phyloP scores from a whole-genome alignment of 2,797 vertebrate genomes.

The Vespertilio murinus region DNA sequence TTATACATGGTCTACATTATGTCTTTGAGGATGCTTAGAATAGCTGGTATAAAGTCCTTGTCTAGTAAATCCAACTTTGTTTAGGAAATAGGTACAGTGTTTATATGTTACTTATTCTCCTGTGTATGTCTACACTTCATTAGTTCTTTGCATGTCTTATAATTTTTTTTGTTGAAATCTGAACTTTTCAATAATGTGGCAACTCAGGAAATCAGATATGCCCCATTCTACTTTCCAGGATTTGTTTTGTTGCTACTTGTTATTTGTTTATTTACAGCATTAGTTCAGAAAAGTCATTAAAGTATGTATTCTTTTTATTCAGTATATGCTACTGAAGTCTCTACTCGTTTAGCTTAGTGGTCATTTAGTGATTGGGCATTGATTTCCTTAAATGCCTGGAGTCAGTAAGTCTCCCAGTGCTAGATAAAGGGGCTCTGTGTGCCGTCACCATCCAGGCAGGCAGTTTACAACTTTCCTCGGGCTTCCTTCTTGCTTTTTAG shows the following conservation, averaged over 20 bases:
- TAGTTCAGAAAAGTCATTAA: not conserved
- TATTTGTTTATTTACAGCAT: not conserved
- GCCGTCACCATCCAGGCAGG: not conserved
- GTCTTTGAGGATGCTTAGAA: slow-evolving; percentile 4
- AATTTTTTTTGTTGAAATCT: not conserved
- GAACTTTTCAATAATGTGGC: not conserved
- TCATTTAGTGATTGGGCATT: not conserved
- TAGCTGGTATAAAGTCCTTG: slow-evolving; percentile 6
- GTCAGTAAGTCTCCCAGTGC: not conserved
- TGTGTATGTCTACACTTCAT: not conserved
- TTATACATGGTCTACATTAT: not conserved
- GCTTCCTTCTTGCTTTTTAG: slow-evolving; percentile 3
- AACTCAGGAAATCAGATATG: not conserved
- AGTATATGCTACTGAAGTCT: not conserved
- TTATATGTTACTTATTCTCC: not conserved
- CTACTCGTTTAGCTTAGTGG: not conserved
- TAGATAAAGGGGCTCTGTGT: not conserved
- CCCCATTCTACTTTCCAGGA: not conserved
- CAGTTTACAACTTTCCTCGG: slow-evolving; percentile 20
- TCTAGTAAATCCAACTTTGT: not conserved
- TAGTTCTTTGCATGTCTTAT: not conserved
- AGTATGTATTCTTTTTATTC: not conserved
- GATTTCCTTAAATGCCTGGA: slow-evolving; percentile 10
- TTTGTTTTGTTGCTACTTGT: not conserved
- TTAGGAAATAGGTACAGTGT: not conserved